phyloP scores from a whole-genome alignment of 2,888 invertebrate genomes.

The Athrips mouffetella region DNA sequence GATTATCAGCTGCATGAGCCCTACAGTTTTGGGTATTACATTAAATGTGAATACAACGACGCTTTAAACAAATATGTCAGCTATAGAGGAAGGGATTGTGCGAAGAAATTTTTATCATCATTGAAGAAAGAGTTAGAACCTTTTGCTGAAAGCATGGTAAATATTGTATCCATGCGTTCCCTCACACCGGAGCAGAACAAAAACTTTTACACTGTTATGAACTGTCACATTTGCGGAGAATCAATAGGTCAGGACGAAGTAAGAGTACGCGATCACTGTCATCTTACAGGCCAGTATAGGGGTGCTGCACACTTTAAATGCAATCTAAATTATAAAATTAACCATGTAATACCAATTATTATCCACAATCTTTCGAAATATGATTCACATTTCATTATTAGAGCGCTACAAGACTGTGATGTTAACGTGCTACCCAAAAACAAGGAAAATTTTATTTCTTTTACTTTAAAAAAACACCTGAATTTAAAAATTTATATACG shows the following conservation, averaged over 20 bases:
- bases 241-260: neutral
- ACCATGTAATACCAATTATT: conserved; percentile 8
- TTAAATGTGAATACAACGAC: conserved; percentile 7
- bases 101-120: neutral
- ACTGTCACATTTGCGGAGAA: conserved; percentile 5
- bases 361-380: conserved; percentile 16
- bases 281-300: conserved; percentile 9
- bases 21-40: conserved; percentile 7
- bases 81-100: conserved; percentile 3
- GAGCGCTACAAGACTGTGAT: neutral
- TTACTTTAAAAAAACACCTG: neutral
- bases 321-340: conserved; percentile 3
- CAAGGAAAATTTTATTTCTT: conserved; percentile 16
- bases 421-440: neutral
- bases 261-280: conserved; percentile 9
- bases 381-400: conserved; percentile 15
- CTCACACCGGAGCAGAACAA: neutral
- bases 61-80: neutral
- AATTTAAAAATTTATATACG: neutral
- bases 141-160: conserved; percentile 14
- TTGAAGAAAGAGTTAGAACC: neutral
- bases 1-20: neutral
- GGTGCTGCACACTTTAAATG: conserved; percentile 10
- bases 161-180: neutral
- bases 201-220: neutral